These are phyloP conservation scores for Anser brachyrhynchus DNA, from an alignment of 2,113 vertebrate species.

Conservation along the genomic window DNA sequence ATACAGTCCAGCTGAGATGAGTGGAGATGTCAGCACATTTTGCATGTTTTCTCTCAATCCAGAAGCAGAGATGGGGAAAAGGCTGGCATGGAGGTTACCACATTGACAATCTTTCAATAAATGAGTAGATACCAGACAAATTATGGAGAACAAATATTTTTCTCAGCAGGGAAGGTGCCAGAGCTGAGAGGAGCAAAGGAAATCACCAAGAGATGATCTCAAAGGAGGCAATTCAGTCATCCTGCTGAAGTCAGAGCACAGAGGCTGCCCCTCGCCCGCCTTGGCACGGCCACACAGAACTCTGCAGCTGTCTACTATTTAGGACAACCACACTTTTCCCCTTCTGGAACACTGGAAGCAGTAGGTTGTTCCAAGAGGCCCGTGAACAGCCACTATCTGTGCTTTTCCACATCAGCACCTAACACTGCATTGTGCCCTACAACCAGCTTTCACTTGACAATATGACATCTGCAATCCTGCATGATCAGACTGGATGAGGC, in stretches of 20 bases:
- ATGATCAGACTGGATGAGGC: background rate
- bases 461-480: too few relatives aligned
- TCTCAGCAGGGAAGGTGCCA: background rate
- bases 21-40: background rate
- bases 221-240: background rate
- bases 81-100: background rate
- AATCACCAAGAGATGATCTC: background rate
- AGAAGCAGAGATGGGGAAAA: background rate
- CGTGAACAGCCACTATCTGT: background rate
- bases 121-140: background rate
- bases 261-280: background rate
- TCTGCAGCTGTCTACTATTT: background rate
- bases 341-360: background rate
- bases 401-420: background rate
- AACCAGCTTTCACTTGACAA: background rate
- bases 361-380: fast-evolving
- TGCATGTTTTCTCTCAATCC: background rate
- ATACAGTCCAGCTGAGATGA: background rate
- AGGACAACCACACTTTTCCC: too few relatives aligned
- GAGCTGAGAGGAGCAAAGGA: background rate
- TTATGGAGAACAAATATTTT: background rate
- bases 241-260: background rate
- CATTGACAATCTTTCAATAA: background rate
- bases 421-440: background rate
- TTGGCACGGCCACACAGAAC: too few relatives aligned